Base-by-base conservation (phyloP, 2,113 vertebrate species). In the Pardalotus punctatus region DNA sequence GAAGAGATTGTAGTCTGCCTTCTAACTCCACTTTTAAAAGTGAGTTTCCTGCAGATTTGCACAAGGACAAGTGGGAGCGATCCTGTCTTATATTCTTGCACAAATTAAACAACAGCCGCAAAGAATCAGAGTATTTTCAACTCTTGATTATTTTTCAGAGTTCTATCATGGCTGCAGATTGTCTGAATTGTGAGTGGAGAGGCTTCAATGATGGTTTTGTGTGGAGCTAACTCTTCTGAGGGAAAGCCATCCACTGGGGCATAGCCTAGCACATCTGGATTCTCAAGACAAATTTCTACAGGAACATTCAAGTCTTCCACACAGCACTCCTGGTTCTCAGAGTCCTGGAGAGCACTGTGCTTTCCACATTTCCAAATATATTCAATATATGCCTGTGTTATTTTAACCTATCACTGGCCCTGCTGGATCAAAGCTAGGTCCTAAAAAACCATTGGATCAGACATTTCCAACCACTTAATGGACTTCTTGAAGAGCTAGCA, bases 171-270 rank as follows among this genome's bases (percentile, higher is more conserved):
- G 42, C 18, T 78, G 77, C 35, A 78, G 42, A 31, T 74, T 58
- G 62, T 57, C 16, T 53, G 25, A 17, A 33, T 33, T 12, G 1
- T 10, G 9, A 7, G 2, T 36, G 56, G 38, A 62, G 15, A 45
- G 43, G 14, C 23, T 74, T 18, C 73, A 72, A 51, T 64, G n/a
- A 35, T 8, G 2, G 14, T 36, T 90, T 74, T 88, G 17, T 22
- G 36, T 16, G 54, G n/a, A 80, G 5, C 11, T 47, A 67, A 56
- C n/a, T n/a, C 4, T 1, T 38, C 29, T 65, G 36, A 21, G 31
- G 53, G 47, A 81, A 86, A 81, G 8, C 11, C 0, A 1, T 60
- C 22, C 16, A 11, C 0, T 2, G 3, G 45, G 28, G 6, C 28
- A 38, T 14, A 69, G 60, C 17, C 47, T 1, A 2, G 40, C 45